phyloP scores from a whole-genome alignment of 2,888 invertebrate species.

The Phaedon cochleariae region DNA sequence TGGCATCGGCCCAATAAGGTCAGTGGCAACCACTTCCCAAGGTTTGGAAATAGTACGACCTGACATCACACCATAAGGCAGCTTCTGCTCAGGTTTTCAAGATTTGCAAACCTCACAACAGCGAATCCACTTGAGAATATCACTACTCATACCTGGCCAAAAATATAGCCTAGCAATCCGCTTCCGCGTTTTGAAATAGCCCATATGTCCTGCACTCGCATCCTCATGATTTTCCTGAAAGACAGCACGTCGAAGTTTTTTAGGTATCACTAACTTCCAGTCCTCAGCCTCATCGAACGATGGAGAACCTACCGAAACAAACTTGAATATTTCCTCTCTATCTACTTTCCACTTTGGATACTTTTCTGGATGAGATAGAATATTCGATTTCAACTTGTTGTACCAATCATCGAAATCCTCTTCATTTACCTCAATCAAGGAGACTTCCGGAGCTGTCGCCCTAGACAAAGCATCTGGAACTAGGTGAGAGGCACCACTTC shows the following conservation, averaged over 20 bases:
- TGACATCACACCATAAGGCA: slow-evolving; percentile 23
- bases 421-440: neutral
- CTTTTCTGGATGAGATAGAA: slow-evolving; percentile 18
- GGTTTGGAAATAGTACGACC: slow-evolving; percentile 10
- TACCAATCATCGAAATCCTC: slow-evolving; percentile 26
- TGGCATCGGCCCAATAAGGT: slow-evolving; percentile 31
- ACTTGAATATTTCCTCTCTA: neutral
- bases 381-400: neutral
- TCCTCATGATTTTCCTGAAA: slow-evolving; percentile 22
- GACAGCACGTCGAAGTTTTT: slow-evolving; percentile 4
- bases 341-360: slow-evolving; percentile 34
- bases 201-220: slow-evolving; percentile 23
- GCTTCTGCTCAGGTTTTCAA: slow-evolving; percentile 21
- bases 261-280: slow-evolving; percentile 31
- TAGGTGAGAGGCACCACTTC: slow-evolving; percentile 11
- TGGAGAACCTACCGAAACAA: neutral
- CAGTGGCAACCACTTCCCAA: slow-evolving; percentile 26
- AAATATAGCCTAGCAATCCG: slow-evolving; percentile 14
- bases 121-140: slow-evolving; percentile 14
- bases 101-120: slow-evolving; percentile 24
- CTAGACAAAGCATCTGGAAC: slow-evolving; percentile 24
- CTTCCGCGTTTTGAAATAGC: slow-evolving; percentile 23
- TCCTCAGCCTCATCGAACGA: slow-evolving; percentile 13
- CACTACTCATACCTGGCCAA: slow-evolving; percentile 23
- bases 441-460: neutral